These are phyloP conservation scores for Drosophila pseudoobscura DNA, from an alignment of 1,140 invertebrate species.

Conservation along the genomic window DNA sequence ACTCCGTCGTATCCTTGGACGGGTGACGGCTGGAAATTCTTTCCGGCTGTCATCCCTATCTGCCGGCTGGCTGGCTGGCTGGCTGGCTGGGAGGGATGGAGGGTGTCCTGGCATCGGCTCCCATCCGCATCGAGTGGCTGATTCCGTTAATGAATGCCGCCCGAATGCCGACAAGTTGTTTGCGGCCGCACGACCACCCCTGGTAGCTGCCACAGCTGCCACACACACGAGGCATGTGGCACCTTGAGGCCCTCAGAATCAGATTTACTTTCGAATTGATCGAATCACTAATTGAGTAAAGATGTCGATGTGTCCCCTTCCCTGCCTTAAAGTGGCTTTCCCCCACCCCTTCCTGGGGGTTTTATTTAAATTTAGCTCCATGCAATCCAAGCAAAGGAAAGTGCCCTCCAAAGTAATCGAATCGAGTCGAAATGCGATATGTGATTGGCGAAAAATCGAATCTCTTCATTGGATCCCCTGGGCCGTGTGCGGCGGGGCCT, in stretches of 20 bases:
- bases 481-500: constrained; percentile 18
- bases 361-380: too few species aligned
- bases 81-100: too few species aligned
- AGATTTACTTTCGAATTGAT: too few species aligned
- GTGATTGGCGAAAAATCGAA: constrained; percentile 10
- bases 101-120: constrained; percentile 16
- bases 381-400: too few species aligned
- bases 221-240: too few species aligned
- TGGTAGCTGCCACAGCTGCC: constrained; percentile 17
- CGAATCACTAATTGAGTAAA: too few species aligned
- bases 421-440: constrained; percentile 12
- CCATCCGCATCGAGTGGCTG: constrained; percentile 52
- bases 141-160: constrained; percentile 65
- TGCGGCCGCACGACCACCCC: constrained; percentile 41
- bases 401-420: too few species aligned
- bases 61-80: neutral
- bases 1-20: constrained; percentile 24
- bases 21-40: constrained; percentile 34
- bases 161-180: constrained; percentile 65
- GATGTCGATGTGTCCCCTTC: too few species aligned
- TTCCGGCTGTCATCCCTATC: constrained; percentile 33
- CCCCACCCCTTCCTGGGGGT: too few species aligned
- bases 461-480: constrained; percentile 32
- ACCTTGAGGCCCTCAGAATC: too few species aligned
- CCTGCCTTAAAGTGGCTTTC: too few species aligned